Evolutionary conservation across 1,140 invertebrate genomes (phyloP).

Genomic region (Rhagoletis pomonella): DNA sequence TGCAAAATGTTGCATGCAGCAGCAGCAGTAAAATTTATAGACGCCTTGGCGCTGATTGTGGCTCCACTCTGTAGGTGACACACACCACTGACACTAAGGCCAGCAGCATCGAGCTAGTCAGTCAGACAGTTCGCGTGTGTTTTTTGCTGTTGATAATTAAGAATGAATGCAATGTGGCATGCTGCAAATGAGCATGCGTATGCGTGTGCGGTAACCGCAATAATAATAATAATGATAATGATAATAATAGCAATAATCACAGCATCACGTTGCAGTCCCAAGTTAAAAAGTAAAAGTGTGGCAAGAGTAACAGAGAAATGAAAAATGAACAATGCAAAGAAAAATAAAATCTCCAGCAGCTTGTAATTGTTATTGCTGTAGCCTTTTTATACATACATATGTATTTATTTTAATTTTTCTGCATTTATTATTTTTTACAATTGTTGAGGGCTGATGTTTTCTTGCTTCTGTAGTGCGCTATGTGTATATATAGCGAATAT

Average conservation of each 20-base stretch:
- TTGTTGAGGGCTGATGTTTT: no score
- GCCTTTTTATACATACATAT: not conserved
- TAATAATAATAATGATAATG: conserved; percentile 27
- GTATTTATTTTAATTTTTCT: not conserved
- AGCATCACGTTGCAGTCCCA: not conserved
- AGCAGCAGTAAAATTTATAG: conserved; percentile 31
- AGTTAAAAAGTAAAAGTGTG: conserved; percentile 37
- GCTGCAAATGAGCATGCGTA: not conserved
- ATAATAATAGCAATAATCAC: conserved; percentile 39
- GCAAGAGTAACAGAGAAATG: not conserved
- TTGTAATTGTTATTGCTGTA: not conserved
- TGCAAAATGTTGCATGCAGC: conserved; percentile 43
- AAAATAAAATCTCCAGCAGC: not conserved
- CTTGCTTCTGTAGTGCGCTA: not conserved
- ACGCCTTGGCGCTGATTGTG: conserved; percentile 2
- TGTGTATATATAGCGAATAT: not conserved
- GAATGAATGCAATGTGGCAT: conserved; percentile 43
- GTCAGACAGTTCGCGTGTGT: not conserved
- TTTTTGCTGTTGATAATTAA: conserved; percentile 37
- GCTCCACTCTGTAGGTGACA: no score
- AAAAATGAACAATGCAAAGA: not conserved
- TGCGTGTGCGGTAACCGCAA: not conserved
- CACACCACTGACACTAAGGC: no score
- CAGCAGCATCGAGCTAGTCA: not conserved
- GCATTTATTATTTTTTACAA: not conserved